Evolutionary conservation across 2,113 vertebrate genomes (phyloP).

Genomic region (Cottus gobio): DNA sequence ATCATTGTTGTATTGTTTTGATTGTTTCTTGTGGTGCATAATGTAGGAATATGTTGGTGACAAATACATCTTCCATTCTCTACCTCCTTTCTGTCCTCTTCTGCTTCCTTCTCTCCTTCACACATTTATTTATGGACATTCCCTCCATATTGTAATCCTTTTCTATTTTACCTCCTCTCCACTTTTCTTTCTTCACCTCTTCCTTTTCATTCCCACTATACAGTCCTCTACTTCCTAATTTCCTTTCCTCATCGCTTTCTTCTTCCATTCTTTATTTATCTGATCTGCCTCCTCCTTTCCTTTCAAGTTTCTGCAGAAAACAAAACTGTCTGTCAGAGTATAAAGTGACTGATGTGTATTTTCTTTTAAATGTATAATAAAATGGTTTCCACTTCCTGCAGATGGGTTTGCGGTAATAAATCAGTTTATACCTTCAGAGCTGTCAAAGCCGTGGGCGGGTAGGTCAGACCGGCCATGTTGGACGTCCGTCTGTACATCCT

Average conservation of each 20-base stretch:
- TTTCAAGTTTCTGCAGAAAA: background rate
- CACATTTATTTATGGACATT: background rate
- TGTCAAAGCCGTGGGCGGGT: conserved; percentile 90
- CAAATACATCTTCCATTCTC: background rate
- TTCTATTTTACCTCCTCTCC: background rate
- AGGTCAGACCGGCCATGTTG: conserved; percentile 94
- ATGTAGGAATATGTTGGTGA: background rate
- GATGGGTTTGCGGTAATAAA: background rate
- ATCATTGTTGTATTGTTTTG: background rate
- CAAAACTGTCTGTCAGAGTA: background rate
- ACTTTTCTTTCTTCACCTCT: background rate
- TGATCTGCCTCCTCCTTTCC: background rate
- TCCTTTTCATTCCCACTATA: background rate
- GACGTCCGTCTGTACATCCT: conserved; percentile 98
- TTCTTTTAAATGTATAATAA: background rate
- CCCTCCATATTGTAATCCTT: background rate
- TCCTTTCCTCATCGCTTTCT: background rate
- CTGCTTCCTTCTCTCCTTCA: background rate
- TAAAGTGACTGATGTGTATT: background rate
- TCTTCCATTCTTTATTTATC: background rate
- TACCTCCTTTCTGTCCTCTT: background rate
- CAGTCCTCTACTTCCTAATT: background rate
- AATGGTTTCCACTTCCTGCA: conserved; percentile 5
- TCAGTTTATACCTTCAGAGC: conserved; percentile 89
- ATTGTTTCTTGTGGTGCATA: background rate